A percentile compares a stretch with the other conserved stretches of the same genome.
phyloP scores from a whole-genome alignment of 2,113 vertebrate genomes.

The Podarcis cretensis region DNA sequence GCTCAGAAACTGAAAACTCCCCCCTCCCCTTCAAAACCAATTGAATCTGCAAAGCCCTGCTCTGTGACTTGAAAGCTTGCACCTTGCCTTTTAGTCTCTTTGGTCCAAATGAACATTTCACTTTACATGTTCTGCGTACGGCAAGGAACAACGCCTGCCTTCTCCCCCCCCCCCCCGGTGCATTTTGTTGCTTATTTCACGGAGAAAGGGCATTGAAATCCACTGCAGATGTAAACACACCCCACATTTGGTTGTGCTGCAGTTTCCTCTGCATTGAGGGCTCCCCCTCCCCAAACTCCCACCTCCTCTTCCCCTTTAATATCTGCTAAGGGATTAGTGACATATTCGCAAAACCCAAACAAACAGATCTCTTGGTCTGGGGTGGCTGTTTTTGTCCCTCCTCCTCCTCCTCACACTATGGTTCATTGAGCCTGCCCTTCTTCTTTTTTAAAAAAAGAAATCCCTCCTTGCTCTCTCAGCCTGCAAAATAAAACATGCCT shows the following conservation, averaged over 20 bases:
- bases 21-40: background rate
- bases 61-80: background rate
- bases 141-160: no score
- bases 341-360: background rate
- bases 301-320: background rate
- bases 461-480: background rate
- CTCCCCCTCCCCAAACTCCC: background rate
- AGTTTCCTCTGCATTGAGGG: background rate
- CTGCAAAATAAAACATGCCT: slow-evolving; percentile 61
- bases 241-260: background rate
- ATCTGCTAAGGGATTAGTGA: background rate
- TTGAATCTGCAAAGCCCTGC: background rate
- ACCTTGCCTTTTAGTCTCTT: background rate
- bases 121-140: background rate
- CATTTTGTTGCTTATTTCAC: background rate
- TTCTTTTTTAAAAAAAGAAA: background rate
- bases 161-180: no score
- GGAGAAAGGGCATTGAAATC: background rate
- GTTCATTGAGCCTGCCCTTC: background rate
- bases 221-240: background rate
- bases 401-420: background rate
- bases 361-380: background rate
- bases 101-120: background rate
- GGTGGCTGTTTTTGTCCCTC: background rate
- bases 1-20: background rate